Base-by-base conservation (phyloP, 2,113 vertebrate species). In the Cyanoliseus patagonus region DNA sequence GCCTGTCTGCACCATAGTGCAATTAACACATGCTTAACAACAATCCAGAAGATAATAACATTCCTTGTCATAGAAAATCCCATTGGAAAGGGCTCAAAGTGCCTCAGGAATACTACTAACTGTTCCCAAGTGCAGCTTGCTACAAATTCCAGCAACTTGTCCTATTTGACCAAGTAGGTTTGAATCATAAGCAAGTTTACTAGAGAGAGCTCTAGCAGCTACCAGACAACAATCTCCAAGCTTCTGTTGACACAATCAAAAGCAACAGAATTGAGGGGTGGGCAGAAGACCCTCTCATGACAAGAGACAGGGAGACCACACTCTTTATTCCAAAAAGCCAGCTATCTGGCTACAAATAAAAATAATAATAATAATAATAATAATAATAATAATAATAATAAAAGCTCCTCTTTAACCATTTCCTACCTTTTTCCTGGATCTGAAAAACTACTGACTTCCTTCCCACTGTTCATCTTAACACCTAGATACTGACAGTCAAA, bases 261-360 rank as follows among this genome's bases (percentile, higher is more conserved):
- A 83, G 33, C 19, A 80, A 79, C 13, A 57, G 27, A 84, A 87
- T 3, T 33, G 25, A 75, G 17, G 28, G 13, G 7, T 53, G 24
- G 22, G 19, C 28, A 95, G 47, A 89, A 68, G 13, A 68, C 17
- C n/a, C 23, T 23, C 18, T 59, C 13, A 7, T 0, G 0, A 47
- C 13, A 80, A 89, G 7, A 13, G 28, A 74, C 0, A 0, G 1
- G 9, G 8, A 35, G 74, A 28, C 23, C 2, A 0, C 37, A 59
- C 10, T 33, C 59, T 74, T 70, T 59, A 84, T 91, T 84, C 10
- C 51, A 75, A 78, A 81, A 81, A 22, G 10, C 8, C 59, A 86
- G 27, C 9, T 63, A 59, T 66, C 53, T 69, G 17, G 6, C 46
- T 78, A 81, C 31, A 74, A 89, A 76, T 18, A 73, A 80, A 77